Evolutionary conservation across 2,888 invertebrate genomes (phyloP), one percentile per base, ranked within the genome.

Genomic region (Sarcophaga caerulescens): DNA sequence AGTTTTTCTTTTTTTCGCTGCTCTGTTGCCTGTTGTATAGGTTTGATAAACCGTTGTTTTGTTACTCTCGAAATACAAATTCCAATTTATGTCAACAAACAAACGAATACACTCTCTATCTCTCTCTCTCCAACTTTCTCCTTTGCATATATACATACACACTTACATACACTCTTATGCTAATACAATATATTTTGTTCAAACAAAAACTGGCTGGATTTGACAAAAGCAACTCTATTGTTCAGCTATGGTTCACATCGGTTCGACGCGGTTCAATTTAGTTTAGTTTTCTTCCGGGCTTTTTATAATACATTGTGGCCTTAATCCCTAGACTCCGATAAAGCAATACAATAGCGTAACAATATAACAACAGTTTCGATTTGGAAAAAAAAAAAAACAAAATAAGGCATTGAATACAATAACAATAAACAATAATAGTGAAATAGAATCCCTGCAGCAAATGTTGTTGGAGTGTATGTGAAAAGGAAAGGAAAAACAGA

Each of bases 271-370:
- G 66, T 66, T 52, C 52, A 52, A 52, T 75, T 47, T 76, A 66
- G 81, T 75, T 77, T 52, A 69, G 85, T 70, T 84, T 75, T 75
- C 71, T 81, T 78, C 59, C 77, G 77, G 75, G 84, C 62, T 81
- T 86, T 52, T 66, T 81, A 81, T 81, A 78, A 68, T 71, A 84
- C 78, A 75, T 78, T 81, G 86, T 78, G 86, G 84, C 81, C 75
- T 86, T 81, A 86, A 86, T 86, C 86, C 86, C 86, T 60, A 78
- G 84, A 70, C 86, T 78, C 70, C 84, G 81, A 86, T 86, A 86
- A 86, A 81, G 74, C 73, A 85, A 76, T 23, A 19, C 25, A 75
- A 59, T 23, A 65, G 14, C 14, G 14, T 12, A 11, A 35, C 35
- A 35, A 14, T 47, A 47, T 17, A 52, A 52, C 52, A 35, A 52